Evolutionary conservation across 2,797 vertebrate genomes (phyloP).

Genomic region (Decapterus maruadsi): DNA sequence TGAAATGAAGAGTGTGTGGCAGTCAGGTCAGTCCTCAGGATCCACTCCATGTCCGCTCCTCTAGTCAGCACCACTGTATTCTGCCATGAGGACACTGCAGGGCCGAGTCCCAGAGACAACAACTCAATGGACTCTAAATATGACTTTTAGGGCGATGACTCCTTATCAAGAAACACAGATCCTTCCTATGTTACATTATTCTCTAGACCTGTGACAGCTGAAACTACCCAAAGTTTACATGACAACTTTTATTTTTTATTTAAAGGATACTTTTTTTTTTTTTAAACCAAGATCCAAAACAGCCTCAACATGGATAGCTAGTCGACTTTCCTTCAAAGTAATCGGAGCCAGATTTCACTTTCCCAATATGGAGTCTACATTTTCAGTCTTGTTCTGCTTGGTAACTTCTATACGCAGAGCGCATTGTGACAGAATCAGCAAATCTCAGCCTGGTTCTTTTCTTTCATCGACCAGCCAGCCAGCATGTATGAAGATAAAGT

Average conservation of each 20-base stretch:
- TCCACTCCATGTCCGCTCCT: slow-evolving; percentile 1
- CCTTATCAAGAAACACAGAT: slow-evolving; percentile 28
- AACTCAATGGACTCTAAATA: slow-evolving; percentile 7
- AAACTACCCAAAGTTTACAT: slow-evolving; percentile 10
- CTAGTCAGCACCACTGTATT: neutral
- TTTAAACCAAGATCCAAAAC: slow-evolving; percentile 17
- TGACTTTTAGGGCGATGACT: slow-evolving; percentile 16
- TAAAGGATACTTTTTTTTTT: neutral
- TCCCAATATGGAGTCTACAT: slow-evolving; percentile 12
- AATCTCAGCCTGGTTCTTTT: slow-evolving; percentile 25
- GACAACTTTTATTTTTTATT: neutral
- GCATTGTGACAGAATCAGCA: slow-evolving; percentile 27
- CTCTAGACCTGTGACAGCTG: slow-evolving; percentile 3
- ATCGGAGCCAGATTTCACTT: slow-evolving; percentile 23
- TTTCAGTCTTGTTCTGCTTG: slow-evolving; percentile 33
- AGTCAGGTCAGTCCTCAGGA: slow-evolving; percentile 13
- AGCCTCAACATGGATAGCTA: neutral
- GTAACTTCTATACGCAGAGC: slow-evolving; percentile 4
- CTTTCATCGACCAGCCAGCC: slow-evolving; percentile 36
- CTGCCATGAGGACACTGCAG: neutral
- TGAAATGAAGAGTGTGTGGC: slow-evolving; percentile 26
- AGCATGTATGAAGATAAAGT: slow-evolving; percentile 53
- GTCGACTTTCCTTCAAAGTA: slow-evolving; percentile 21
- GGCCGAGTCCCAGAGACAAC: neutral
- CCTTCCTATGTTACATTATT: slow-evolving; percentile 52